Percentiles rank a stretch among this genome's conserved stretches.
Conservation (phyloP, 2,888 invertebrate species). For the Octonoba sinensis region DNA sequence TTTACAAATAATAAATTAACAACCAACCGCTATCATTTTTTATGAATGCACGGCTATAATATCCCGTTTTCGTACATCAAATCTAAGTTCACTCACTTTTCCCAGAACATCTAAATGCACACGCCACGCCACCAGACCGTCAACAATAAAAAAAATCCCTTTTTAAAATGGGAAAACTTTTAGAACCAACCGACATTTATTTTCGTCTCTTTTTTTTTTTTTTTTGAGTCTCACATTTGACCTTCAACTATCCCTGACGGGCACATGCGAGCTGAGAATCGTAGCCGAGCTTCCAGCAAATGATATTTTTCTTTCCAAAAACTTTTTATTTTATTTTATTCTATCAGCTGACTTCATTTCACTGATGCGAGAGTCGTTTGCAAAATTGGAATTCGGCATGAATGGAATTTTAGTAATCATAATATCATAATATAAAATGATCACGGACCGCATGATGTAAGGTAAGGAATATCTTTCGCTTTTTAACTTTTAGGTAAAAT, state of each 20-base stretch:
- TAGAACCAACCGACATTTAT: conserved; percentile 13
- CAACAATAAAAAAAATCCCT: not conserved
- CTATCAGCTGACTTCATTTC: not conserved
- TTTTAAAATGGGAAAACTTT: conserved; percentile 13
- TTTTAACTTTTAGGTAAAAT: no score
- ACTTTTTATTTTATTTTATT: conserved; percentile 11
- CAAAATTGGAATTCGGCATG: conserved; percentile 33
- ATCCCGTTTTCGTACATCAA: no score
- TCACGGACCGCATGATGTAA: no score
- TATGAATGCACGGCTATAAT: no score
- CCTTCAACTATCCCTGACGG: conserved; percentile 41
- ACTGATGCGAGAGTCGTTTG: conserved; percentile 27
- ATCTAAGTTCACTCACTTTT: not conserved
- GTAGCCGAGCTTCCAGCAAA: conserved; percentile 24
- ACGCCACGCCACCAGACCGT: not conserved
- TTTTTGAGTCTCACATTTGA: conserved; percentile 6
- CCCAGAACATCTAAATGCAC: not conserved
- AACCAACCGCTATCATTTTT: no score
- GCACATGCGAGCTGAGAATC: conserved; percentile 37
- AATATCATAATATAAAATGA: no score
- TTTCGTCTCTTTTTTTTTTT: conserved; percentile 4
- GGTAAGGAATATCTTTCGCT: no score
- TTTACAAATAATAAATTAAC: no score
- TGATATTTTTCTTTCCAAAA: not conserved
- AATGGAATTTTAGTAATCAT: conserved; percentile 5